Percentiles rank a stretch among this genome's conserved stretches.
Evolutionary conservation across 1,140 invertebrate species (phyloP).

Genomic region (Triops longicaudatus): DNA sequence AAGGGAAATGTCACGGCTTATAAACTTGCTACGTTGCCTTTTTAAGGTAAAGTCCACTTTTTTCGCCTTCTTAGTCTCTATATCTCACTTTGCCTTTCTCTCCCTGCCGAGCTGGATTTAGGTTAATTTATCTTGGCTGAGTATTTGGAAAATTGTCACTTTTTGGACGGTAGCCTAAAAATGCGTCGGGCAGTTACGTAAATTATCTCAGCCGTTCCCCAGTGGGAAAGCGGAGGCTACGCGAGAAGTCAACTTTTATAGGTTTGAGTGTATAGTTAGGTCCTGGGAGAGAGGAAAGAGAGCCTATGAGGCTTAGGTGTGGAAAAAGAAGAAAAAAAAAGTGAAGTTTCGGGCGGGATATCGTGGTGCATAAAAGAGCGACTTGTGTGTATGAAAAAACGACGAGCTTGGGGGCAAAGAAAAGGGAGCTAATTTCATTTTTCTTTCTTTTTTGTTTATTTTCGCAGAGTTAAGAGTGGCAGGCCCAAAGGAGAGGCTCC

Average conservation of each 20-base stretch:
- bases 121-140: neutral
- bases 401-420: neutral
- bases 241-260: neutral
- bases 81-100: neutral
- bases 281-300: no score
- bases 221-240: neutral
- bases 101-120: neutral
- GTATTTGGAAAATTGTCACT: conserved; percentile 7
- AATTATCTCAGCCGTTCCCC: neutral
- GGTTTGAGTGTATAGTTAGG: neutral
- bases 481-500: neutral
- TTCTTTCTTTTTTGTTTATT: neutral
- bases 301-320: no score
- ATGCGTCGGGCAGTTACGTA: neutral
- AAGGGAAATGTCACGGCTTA: neutral
- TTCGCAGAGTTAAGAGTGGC: neutral
- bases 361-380: neutral
- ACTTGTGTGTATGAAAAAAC: neutral
- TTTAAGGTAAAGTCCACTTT: neutral
- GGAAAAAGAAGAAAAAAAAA: no score
- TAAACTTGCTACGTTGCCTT: conserved; percentile 9
- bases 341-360: neutral
- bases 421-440: neutral
- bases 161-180: neutral
- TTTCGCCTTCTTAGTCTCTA: neutral